Base-by-base conservation (phyloP, 2,113 vertebrate species). In the Sphaerodactylus townsendi region DNA sequence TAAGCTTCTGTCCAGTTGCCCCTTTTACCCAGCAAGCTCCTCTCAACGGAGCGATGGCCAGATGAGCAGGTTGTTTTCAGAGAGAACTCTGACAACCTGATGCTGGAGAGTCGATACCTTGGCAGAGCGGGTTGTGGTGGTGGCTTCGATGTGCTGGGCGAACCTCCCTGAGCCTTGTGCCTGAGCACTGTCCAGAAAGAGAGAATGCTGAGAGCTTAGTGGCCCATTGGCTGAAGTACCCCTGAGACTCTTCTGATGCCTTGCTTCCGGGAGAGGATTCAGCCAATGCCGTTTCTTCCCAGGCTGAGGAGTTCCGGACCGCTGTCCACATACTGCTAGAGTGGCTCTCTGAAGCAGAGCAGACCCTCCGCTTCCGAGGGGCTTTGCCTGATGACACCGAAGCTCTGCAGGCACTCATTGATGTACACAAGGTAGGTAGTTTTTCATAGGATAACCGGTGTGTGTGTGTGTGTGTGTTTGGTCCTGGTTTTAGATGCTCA, bases 341-440 rank as follows among this genome's bases (percentile, higher is more conserved):
- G 94, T 99, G 99, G 98, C 97, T 99, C 56, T 99, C 99, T 0
- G 99, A 99, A 88, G 98, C 99, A 0, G 99, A 99, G 91, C 99
- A 99, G 92, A 98, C 97, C 0, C 97, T 99, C 79, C 98, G 99
- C 39, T 99, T 99, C 90, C 97, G 98, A 3, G 99, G 98, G 25
- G 97, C 98, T 0, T 97, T 99, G 72, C 99, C 98, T 0, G 99
- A 99, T 1, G 98, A 99, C 37, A 95, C 96, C 0, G 99, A 99
- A 87, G 97, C 98, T 0, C 91, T 99, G 76, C 98, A 98, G 90
- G 90, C 94, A 1, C 96, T 99, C 91, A 97, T 99, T 0, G 98
- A 98, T 30, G 88, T 97, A 0, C 98, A 99, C 84, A 97, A 97
- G 97, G 97, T 97, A 69, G 83, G 83, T n/a, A 0, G 23, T 9